phyloP scores from a whole-genome alignment of 2,113 vertebrate genomes.

The Poicephalus gulielmi region DNA sequence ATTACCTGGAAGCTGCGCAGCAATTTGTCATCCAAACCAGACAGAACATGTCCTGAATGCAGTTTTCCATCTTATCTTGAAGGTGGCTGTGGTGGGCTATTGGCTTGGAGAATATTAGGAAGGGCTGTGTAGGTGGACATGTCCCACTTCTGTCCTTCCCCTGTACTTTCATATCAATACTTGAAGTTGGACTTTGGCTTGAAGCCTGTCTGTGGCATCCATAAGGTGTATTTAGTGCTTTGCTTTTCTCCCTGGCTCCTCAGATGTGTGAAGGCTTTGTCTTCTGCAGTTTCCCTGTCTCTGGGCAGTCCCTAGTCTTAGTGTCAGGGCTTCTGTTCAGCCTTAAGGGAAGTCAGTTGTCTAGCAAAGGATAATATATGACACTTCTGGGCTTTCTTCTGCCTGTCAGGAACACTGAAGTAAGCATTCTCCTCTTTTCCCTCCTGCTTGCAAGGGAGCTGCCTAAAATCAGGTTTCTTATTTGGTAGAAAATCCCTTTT shows the following conservation, averaged over 20 bases:
- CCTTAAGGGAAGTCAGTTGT: neutral
- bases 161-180: neutral
- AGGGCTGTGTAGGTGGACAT: neutral
- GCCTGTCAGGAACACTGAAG: neutral
- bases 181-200: neutral
- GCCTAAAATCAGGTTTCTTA: neutral
- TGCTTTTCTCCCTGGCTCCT: neutral
- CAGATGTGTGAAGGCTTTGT: neutral
- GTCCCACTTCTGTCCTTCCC: neutral
- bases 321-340: neutral
- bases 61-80: neutral
- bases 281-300: neutral
- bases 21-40: neutral
- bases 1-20: neutral
- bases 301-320: neutral
- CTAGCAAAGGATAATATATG: neutral
- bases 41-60: neutral
- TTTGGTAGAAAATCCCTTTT: neutral
- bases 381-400: neutral
- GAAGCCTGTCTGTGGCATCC: neutral
- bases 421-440: neutral
- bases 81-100: neutral
- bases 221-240: neutral
- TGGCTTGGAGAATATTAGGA: neutral
- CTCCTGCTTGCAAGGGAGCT: neutral